Evolutionary conservation across 2,888 invertebrate genomes (phyloP).

Genomic region (Clivina fossor): DNA sequence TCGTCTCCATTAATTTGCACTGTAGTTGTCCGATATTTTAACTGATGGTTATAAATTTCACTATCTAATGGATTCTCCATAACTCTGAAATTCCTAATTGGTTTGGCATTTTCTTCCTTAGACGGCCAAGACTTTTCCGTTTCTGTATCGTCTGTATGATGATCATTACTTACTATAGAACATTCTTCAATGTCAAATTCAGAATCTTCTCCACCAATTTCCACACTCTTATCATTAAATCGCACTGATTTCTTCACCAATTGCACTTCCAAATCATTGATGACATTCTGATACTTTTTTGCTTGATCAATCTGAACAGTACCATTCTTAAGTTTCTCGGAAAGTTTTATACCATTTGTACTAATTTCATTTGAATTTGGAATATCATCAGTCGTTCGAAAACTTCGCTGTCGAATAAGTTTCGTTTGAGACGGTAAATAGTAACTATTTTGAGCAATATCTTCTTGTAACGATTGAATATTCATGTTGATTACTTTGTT

Average conservation of each 20-base stretch:
- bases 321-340: too few species aligned
- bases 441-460: constrained; percentile 45
- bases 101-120: not conserved
- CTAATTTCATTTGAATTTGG: too few species aligned
- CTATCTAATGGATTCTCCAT: constrained; percentile 23
- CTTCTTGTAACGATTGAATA: constrained; percentile 49
- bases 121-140: constrained; percentile 10
- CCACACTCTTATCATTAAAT: constrained; percentile 48
- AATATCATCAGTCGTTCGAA: constrained; percentile 30
- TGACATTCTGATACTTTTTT: constrained; percentile 43
- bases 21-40: constrained; percentile 16
- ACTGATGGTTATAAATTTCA: not conserved
- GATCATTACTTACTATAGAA: not conserved
- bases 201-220: constrained; percentile 39
- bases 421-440: constrained; percentile 44
- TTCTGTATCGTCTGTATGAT: not conserved
- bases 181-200: constrained; percentile 3
- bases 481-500: constrained; percentile 7
- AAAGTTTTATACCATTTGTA: not conserved
- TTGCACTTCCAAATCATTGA: constrained; percentile 47
- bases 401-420: constrained; percentile 36
- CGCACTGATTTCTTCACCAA: constrained; percentile 49
- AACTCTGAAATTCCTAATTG: constrained; percentile 6
- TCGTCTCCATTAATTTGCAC: constrained; percentile 18
- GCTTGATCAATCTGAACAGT: too few species aligned